A percentile compares a stretch with the other conserved stretches of the same genome.
Conservation (phyloP, 2,888 invertebrate species). For the Odontocolon sp. region DNA sequence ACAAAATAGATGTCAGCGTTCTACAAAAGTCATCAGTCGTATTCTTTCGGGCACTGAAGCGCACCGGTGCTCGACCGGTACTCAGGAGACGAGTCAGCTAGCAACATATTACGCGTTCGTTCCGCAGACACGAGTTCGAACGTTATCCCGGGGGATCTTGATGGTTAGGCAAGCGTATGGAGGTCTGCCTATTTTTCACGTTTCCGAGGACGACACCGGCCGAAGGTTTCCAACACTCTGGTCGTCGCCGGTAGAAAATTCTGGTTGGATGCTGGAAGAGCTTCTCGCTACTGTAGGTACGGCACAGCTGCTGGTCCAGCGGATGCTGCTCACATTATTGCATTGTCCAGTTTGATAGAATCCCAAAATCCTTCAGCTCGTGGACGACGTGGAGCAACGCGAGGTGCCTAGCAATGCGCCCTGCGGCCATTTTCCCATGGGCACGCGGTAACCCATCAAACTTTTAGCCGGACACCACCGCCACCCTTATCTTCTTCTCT, state of each 20-base stretch:
- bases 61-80: neutral
- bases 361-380: constrained; percentile 80
- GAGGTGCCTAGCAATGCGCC: constrained; percentile 78
- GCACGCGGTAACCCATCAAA: constrained; percentile 80
- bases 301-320: constrained; percentile 21
- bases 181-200: constrained; percentile 72
- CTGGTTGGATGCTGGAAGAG: constrained; percentile 5
- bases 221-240: neutral
- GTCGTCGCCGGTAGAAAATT: constrained; percentile 33
- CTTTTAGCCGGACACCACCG: constrained; percentile 79
- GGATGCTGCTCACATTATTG: constrained; percentile 75
- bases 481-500: constrained; percentile 61
- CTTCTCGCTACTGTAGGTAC: no score
- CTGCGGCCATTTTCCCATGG: constrained; percentile 73
- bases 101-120: constrained; percentile 35
- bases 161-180: neutral
- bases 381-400: constrained; percentile 68
- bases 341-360: constrained; percentile 81
- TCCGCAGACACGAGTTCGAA: constrained; percentile 28
- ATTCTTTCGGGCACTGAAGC: neutral
- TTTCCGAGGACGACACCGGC: constrained; percentile 1
- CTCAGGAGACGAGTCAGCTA: neutral
- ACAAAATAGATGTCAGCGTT: neutral
- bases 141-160: constrained; percentile 24
- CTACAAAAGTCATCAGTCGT: neutral